These are phyloP conservation scores for Microtus richardsoni DNA, from an alignment of 2,113 vertebrate genomes.

Conservation along the genomic window DNA sequence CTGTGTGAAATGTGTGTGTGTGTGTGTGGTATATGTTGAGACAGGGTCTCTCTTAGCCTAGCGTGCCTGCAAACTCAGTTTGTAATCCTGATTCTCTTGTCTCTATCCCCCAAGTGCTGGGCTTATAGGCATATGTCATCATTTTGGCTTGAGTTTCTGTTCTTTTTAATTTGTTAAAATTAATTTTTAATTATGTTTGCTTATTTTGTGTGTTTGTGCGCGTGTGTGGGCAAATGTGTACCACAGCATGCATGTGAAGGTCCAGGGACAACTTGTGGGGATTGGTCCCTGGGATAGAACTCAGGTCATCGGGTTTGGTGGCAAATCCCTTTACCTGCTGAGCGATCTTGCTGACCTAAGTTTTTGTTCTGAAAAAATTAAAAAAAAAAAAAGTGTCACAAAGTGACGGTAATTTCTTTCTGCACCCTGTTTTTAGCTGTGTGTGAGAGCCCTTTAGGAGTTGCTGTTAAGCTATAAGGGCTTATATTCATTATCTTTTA, in stretches of 20 bases:
- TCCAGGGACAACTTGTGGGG: neutral
- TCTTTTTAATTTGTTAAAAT: neutral
- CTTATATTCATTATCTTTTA: neutral
- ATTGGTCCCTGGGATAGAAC: neutral
- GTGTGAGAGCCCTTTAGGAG: neutral
- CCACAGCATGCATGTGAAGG: neutral
- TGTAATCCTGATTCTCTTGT: neutral
- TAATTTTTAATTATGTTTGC: neutral
- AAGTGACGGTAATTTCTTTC: constrained; percentile 46
- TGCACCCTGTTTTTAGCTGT: neutral
- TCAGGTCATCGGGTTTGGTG: neutral
- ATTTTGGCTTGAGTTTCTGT: neutral
- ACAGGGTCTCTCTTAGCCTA: neutral
- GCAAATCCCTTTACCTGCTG: neutral
- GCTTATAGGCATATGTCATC: neutral
- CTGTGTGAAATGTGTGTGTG: neutral
- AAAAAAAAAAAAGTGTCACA: neutral
- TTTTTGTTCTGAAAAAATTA: constrained; percentile 33
- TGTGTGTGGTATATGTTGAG: neutral
- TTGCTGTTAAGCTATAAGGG: neutral
- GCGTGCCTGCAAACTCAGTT: neutral
- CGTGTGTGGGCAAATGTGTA: neutral
- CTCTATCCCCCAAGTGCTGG: neutral
- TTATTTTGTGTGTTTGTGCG: neutral
- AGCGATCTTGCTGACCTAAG: neutral